Evolutionary conservation across 2,113 vertebrate genomes (phyloP).

Genomic region (Peromyscus maniculatus): DNA sequence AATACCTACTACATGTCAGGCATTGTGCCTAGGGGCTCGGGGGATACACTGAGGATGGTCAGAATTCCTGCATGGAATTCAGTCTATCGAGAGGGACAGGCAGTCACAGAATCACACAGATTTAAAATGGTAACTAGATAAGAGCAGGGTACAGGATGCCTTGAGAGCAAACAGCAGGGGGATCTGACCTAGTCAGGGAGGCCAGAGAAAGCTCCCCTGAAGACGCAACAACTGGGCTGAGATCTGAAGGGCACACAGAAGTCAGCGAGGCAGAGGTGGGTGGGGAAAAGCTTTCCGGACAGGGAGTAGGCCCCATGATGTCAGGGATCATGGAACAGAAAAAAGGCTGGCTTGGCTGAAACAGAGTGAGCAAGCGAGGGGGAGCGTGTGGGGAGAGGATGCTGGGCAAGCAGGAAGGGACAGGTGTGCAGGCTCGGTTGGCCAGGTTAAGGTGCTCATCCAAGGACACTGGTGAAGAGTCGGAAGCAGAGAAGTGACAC

Average conservation of each 20-base stretch:
- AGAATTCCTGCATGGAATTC: conserved; percentile 14
- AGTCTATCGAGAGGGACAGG: conserved; percentile 50
- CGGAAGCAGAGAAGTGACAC: conserved; percentile 37
- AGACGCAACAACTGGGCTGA: conserved; percentile 75
- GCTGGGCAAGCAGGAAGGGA: conserved; percentile 39
- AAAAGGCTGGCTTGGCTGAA: conserved; percentile 52
- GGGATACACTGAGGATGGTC: not conserved
- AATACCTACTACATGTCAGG: not conserved
- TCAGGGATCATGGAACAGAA: conserved; percentile 57
- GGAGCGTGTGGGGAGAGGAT: conserved; percentile 8
- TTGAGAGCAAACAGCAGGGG: conserved; percentile 77
- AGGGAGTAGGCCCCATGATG: conserved; percentile 64
- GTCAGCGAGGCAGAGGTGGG: conserved; percentile 65
- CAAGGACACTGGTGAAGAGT: conserved; percentile 5
- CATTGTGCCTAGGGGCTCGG: not conserved
- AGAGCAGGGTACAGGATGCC: conserved; percentile 67
- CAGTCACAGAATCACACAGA: conserved; percentile 33
- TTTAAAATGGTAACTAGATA: conserved; percentile 54
- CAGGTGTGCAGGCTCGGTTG: not conserved
- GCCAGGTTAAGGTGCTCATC: not conserved
- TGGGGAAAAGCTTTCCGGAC: conserved; percentile 58
- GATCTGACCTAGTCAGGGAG: conserved; percentile 82
- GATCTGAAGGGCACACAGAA: conserved; percentile 81
- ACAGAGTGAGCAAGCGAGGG: not conserved
- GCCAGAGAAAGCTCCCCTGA: conserved; percentile 75